Evolutionary conservation across 2,888 invertebrate species (phyloP), one percentile per base, ranked within the genome.

Genomic region (Drosophila nr. perissopoda): DNA sequence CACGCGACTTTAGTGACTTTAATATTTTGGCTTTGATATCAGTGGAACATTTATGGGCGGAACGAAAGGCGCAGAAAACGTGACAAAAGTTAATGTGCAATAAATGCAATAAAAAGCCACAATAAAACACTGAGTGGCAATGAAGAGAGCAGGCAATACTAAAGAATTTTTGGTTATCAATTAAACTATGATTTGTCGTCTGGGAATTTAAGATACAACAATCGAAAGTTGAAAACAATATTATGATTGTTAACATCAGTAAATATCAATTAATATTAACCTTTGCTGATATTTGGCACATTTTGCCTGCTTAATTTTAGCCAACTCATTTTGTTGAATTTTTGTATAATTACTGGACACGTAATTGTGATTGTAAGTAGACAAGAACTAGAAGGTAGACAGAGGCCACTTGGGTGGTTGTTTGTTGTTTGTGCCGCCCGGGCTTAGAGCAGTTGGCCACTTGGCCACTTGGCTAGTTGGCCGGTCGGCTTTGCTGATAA

Each of bases 401-500:
- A 36, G 49, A 62, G 49, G 56, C 21, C 34, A 75, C 68, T 63
- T 76, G 68, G 69, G 66, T 69, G 45, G 49, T 73, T 80, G 71
- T 83, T 87, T 80, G 80, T 83, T 81, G 62, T 75, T 75, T 68
- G 51, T 29, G 68, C 69, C 71, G 73, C 34, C 40, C 42, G 56
- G 70, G 73, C 84, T 89, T 87, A 80, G 73, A 70, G 73, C 63
- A 57, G 33, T 40, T 57, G 29, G 40, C 62, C 52, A 40, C 16
- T 25, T 25, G 21, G 42, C 6, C 52, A 40, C 16, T 25, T 25
- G 21, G 45, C 6, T 13, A 29, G 63, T 61, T 48, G 58, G 53
- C 73, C 45, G 36, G 53, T 69, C 21, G 52, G 57, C 63, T 74
- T 57, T 64, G 33, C 51, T 68, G 75, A 76, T 84, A 87, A 89